Evolutionary conservation across 2,888 invertebrate species (phyloP), one percentile per base, ranked within the genome.

Genomic region (Tenthredo notha): DNA sequence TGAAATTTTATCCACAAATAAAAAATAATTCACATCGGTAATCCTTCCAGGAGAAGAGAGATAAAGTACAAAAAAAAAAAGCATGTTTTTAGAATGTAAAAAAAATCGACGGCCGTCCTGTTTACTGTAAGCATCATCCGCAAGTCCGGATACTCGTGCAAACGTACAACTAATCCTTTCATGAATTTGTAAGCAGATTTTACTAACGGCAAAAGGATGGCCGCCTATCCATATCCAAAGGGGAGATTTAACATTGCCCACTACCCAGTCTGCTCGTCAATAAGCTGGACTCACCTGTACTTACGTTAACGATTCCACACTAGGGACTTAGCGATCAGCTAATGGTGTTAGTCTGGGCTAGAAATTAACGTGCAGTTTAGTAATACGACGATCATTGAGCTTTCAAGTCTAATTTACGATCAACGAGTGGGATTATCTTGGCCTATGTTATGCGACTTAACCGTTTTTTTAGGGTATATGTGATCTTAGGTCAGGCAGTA

Each of bases 121-220:
- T 74, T 40, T 74, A 74, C 74, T 18, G 25, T 43, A 43, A 43
- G 74, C 74, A 74, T 43, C 43, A 74, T 74, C 74, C 74, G 21
- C 74, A 43, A 25, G 43, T 43, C 74, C 74, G 74, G 43, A 43
- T 4, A 74, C 74, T 15, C 40, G 40, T 21, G 74, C 74, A 21
- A 74, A 74, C 74, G 74, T 74, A 74, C 10, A 67, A 29, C 54
- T 25, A 54, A 77, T 77, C 47, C 77, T 33, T 77, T 54, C 77
- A 77, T 77, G 54, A 77, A 77, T 77, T 50, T 77, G 47, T 50
- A 77, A 47, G 54, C 33, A 54, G 77, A n/a, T 77, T 77, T 77
- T 50, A 54, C 77, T n/a, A 18, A 50, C 29, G 77, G 50, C 33
- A 50, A 29, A 77, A 77, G 54, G 54, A 54, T 33, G 77, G 18